Evolutionary conservation across 2,888 invertebrate genomes (phyloP), one percentile per base, ranked within the genome.

Genomic region (Apantesis nais): DNA sequence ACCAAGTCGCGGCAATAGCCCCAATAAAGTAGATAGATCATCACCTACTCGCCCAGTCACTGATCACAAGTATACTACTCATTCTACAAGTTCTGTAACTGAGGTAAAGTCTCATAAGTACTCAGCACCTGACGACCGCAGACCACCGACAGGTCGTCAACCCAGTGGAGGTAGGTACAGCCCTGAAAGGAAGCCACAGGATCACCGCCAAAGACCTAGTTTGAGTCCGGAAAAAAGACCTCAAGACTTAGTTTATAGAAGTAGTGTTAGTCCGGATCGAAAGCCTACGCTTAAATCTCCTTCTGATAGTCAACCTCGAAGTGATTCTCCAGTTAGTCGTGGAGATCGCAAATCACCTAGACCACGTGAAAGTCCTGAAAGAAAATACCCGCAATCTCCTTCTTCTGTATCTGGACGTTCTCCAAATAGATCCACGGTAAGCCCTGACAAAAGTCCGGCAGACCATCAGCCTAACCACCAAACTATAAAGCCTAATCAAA

Each of bases 1-100:
- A 1, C 75, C 84, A 5, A 93, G 93, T 73, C 93, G 94, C 37
- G 89, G 91, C 60, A 86, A 87, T 12, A 93, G 93, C 71, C 87
- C 88, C 0, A 85, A 68, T 41, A 87, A 87, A 77, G 73, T 85
- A n/a, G 92, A 93, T 61, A 89, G 90, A 72, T 78, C 71, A 67
- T 93, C 94, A 14, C 93, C 94, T 11, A 88, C 88, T 63, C 90
- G 88, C 31, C 87, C 83, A 9, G 72, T 86, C 19, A 84, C 87
- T 65, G 91, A 94, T 48, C 87, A 78, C 71, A 85, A 89, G 72
- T 89, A 90, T 0, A 89, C 83, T 73, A 88, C 88, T 41, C 86
- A 88, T 71, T 90, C 91, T 9, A 88, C 89, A 31, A 83, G 89
- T 70, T 87, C 89, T 11, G 74, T 85, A 16, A 84, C 85, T 39